Evolutionary conservation across 2,888 invertebrate species (phyloP).

Genomic region (Fragum sueziense): DNA sequence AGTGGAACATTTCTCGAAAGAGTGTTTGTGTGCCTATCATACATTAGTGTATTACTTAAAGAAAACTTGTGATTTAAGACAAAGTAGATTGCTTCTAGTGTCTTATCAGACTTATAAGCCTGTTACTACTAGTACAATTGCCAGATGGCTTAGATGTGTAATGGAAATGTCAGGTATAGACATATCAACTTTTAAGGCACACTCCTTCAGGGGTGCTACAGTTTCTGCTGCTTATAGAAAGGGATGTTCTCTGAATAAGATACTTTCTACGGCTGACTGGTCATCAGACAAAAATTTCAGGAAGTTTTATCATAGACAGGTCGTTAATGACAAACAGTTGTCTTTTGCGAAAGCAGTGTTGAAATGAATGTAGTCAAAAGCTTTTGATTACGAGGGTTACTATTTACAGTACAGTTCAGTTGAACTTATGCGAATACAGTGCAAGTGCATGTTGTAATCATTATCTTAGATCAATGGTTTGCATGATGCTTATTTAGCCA

Average conservation of each 20-base stretch:
- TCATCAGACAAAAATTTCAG: too few relatives aligned
- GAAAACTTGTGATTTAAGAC: neutral
- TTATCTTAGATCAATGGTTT: too few relatives aligned
- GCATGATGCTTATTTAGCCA: too few relatives aligned
- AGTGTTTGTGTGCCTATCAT: constrained; percentile 21
- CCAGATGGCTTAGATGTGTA: constrained; percentile 14
- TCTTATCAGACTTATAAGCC: constrained; percentile 20
- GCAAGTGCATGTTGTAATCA: too few relatives aligned
- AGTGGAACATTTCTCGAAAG: constrained; percentile 20
- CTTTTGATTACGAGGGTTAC: too few relatives aligned
- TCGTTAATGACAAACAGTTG: too few relatives aligned
- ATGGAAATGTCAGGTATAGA: constrained; percentile 21
- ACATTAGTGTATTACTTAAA: constrained; percentile 8
- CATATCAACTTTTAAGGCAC: constrained; percentile 18
- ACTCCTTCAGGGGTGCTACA: constrained; percentile 20
- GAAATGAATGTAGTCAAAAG: too few relatives aligned
- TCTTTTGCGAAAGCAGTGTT: too few relatives aligned
- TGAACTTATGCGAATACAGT: too few relatives aligned
- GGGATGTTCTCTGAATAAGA: neutral
- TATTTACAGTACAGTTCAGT: too few relatives aligned
- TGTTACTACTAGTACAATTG: constrained; percentile 15
- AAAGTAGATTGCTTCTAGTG: neutral
- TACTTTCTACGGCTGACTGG: too few relatives aligned
- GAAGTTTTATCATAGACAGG: too few relatives aligned
- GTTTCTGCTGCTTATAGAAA: neutral